phyloP scores from a whole-genome alignment of 2,888 invertebrate genomes.

The Uloborus plumipes region DNA sequence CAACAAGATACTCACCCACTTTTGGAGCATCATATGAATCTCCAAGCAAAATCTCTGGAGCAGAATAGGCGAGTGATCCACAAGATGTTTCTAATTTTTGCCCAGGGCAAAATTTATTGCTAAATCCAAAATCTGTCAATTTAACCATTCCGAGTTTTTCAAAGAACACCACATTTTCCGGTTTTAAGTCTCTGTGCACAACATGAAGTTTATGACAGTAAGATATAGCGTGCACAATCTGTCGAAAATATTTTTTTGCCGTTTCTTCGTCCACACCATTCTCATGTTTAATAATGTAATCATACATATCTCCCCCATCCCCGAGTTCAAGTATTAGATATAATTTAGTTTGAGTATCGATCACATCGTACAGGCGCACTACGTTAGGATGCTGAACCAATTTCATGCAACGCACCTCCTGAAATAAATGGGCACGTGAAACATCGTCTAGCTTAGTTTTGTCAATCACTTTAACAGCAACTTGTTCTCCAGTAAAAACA shows the following conservation, averaged over 20 bases:
- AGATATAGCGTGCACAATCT: constrained; percentile 97
- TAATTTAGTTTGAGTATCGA: constrained; percentile 98
- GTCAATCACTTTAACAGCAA: constrained; percentile 86
- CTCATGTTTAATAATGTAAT: constrained; percentile 97
- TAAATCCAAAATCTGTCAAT: constrained; percentile 97
- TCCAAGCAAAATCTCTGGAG: constrained; percentile 97
- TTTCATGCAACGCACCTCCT: constrained; percentile 94
- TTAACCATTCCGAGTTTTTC: constrained; percentile 97
- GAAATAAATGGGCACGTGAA: constrained; percentile 92
- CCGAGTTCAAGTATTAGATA: constrained; percentile 97
- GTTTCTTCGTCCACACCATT: constrained; percentile 78
- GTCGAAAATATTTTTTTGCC: constrained; percentile 86
- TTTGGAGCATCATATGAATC: constrained; percentile 99
- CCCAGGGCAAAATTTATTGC: constrained; percentile 85
- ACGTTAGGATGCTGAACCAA: constrained; percentile 99
- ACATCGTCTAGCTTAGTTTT: constrained; percentile 97
- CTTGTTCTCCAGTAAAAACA: constrained; percentile 84
- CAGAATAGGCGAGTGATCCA: constrained; percentile 98
- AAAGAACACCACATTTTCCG: constrained; percentile 99
- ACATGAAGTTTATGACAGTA: constrained; percentile 94
- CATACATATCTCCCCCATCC: constrained; percentile 98
- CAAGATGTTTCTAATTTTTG: constrained; percentile 98
- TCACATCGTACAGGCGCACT: constrained; percentile 97
- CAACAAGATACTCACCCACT: constrained; percentile 80
- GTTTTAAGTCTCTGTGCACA: constrained; percentile 94